Evolutionary conservation across 1,140 invertebrate species (phyloP).

Genomic region (Drosophila tristis): DNA sequence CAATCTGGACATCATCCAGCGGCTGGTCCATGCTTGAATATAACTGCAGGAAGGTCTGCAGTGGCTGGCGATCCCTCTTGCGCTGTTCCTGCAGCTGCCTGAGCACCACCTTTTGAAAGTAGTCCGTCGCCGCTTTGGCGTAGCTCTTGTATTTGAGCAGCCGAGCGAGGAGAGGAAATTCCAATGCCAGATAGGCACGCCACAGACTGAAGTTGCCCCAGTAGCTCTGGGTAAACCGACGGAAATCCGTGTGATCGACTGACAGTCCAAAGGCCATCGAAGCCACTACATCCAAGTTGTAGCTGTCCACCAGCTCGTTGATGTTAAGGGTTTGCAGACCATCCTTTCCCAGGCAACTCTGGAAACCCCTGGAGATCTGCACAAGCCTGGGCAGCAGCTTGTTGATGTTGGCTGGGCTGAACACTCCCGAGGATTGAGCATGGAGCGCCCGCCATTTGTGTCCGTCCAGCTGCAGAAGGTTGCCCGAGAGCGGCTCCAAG

Average conservation of each 20-base stretch:
- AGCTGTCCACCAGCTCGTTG: constrained; percentile 58
- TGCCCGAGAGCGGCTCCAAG: constrained; percentile 85
- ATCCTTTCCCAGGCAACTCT: constrained; percentile 6
- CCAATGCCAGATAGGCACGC: constrained; percentile 59
- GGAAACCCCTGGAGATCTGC: constrained; percentile 61
- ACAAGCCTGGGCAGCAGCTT: constrained; percentile 84
- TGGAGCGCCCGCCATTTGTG: constrained; percentile 86
- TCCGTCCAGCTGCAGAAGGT: constrained; percentile 85
- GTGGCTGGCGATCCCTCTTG: constrained; percentile 68
- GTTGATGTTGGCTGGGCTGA: constrained; percentile 86
- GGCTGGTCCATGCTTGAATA: constrained; percentile 64
- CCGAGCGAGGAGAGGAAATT: constrained; percentile 64
- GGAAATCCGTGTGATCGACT: constrained; percentile 79
- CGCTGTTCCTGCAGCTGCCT: constrained; percentile 62
- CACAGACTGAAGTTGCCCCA: constrained; percentile 60
- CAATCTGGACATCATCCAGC: constrained; percentile 59
- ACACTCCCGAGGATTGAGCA: constrained; percentile 85
- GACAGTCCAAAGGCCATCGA: constrained; percentile 56
- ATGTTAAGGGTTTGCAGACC: constrained; percentile 37
- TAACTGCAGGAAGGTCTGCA: constrained; percentile 85
- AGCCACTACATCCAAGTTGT: constrained; percentile 64
- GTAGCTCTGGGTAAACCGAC: constrained; percentile 53
- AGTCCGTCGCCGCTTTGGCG: constrained; percentile 40
- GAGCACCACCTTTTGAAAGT: constrained; percentile 57
- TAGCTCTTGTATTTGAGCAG: constrained; percentile 61